Evolutionary conservation across 2,888 invertebrate genomes (phyloP).

Genomic region (Amiota communis): DNA sequence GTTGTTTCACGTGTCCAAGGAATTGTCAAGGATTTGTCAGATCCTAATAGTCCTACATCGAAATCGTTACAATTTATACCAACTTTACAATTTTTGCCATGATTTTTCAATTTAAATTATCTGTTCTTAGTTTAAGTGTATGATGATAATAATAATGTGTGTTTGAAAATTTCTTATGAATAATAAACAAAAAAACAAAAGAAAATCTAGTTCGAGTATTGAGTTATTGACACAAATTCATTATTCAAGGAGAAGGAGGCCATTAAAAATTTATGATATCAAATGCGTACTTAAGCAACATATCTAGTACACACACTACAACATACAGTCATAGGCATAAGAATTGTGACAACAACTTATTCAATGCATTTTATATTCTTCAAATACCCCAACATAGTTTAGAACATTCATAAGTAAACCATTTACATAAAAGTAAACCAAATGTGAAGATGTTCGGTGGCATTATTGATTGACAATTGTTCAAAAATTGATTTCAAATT

Average conservation of each 20-base stretch:
- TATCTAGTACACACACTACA: not conserved
- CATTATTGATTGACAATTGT: too few species aligned
- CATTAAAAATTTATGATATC: too few species aligned
- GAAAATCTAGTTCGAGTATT: slow-evolving; percentile 38
- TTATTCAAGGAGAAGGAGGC: slow-evolving; percentile 24
- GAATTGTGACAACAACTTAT: too few species aligned
- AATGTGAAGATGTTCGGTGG: too few species aligned
- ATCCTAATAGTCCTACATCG: slow-evolving; percentile 66
- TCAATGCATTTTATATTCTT: too few species aligned
- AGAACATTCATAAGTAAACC: too few species aligned
- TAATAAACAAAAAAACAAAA: too few species aligned
- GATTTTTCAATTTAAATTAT: not conserved
- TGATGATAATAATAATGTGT: slow-evolving; percentile 28
- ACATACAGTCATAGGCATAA: too few species aligned
- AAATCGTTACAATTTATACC: slow-evolving; percentile 68
- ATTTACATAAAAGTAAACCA: too few species aligned
- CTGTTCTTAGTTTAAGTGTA: slow-evolving; percentile 36
- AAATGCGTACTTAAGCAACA: not conserved
- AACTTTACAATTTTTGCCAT: slow-evolving; percentile 68
- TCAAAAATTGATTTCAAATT: too few species aligned
- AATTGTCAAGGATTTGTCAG: slow-evolving; percentile 68
- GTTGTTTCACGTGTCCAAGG: slow-evolving; percentile 68
- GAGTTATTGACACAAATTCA: slow-evolving; percentile 37
- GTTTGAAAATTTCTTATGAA: not conserved
- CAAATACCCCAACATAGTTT: too few species aligned